Base-by-base conservation (phyloP, 2,888 invertebrate species). In the Acanthosepion pharaonis region DNA sequence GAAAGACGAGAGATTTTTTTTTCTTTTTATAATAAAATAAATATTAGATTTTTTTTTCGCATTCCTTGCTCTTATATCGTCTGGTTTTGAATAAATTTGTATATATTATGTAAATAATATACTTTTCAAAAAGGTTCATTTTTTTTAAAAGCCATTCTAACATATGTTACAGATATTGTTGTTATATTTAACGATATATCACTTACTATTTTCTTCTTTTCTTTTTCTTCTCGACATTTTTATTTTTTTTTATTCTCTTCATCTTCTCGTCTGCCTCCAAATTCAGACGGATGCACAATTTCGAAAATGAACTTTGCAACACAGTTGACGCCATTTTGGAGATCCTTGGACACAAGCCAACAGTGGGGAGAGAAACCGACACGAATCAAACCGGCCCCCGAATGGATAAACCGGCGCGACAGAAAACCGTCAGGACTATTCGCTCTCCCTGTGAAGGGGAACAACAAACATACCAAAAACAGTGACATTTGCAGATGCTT, bases 271-370 rank as follows among this genome's bases (percentile, higher is more conserved):
- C 48, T 94, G 9, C 55, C 94, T 91, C 94, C 78, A 94, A 55
- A 96, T 96, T 59, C 96, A 97, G 97, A 93, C 96, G 97, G 91
- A 97, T 97, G 97, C 96, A 96, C 94, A 96, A 96, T 94, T 97
- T 97, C 95, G 97, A 97, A 95, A 96, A 96, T 94, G 96, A 97
- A 28, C 96, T 97, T 49, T 97, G 96, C 95, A 96, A 96, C 42
- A 97, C 97, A 1, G 97, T 97, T 15, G 97, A 97, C 95, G 96
- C 97, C 94, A 97, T 97, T 94, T 95, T 97, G 94, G 96, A 96
- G 78, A 95, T 97, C 78, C 96, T 97, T 15, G 97, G 97, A 55
- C 96, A 97, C 91, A 96, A 96, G 95, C 97, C 97, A n/a, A 94
- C 94, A 93, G 95, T 95, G 23, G 94, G 95, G 25, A 94, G 95